phyloP scores from a whole-genome alignment of 2,888 invertebrate genomes.

The Acanthosepion esculentum region DNA sequence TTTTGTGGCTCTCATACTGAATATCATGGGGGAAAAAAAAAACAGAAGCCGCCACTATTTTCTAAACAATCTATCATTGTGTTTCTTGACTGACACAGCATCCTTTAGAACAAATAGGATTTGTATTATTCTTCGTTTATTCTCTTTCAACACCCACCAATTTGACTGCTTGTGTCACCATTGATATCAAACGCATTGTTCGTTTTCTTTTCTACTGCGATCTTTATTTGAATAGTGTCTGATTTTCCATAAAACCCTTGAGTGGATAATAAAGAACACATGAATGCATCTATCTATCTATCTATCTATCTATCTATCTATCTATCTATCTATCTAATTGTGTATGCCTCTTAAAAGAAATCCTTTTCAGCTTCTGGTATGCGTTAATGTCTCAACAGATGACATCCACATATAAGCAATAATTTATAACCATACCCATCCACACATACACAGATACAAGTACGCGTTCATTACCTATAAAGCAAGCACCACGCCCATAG shows the following conservation, averaged over 20 bases:
- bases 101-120: not conserved
- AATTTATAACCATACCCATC: too few species aligned
- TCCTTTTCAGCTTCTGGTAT: too few species aligned
- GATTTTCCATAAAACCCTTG: not conserved
- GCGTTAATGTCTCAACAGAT: too few species aligned
- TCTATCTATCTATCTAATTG: not conserved
- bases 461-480: too few species aligned
- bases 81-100: not conserved
- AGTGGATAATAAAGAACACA: not conserved
- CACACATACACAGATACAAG: too few species aligned
- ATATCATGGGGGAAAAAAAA: not conserved
- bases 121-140: not conserved
- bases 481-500: too few species aligned
- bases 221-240: not conserved
- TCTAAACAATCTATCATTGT: not conserved
- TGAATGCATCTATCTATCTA: not conserved
- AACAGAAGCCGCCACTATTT: not conserved
- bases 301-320: not conserved
- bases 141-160: not conserved
- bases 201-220: not conserved
- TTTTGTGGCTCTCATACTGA: too few species aligned
- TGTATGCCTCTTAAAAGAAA: not conserved
- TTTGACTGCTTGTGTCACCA: not conserved
- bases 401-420: too few species aligned
- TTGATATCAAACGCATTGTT: not conserved